Conservation (phyloP, 2,797 vertebrate genomes). For the Liparis tanakae region DNA sequence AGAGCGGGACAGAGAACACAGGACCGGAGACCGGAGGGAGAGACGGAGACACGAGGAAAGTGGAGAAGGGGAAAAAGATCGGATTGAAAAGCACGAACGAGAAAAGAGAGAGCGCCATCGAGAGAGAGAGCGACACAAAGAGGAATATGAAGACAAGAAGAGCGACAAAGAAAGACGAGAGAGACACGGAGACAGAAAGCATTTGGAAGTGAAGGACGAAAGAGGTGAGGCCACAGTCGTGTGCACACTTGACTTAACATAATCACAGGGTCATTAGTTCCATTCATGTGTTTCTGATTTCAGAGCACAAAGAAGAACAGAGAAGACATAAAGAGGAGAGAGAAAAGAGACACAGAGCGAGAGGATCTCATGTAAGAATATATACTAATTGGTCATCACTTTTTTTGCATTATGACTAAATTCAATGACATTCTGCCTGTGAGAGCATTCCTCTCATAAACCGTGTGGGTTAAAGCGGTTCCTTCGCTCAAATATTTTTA, state of each 20-base stretch:
- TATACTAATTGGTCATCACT: neutral
- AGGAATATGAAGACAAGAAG: slow-evolving; percentile 55
- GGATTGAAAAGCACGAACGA: slow-evolving; percentile 43
- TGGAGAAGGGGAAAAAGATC: slow-evolving; percentile 30
- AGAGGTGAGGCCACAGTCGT: slow-evolving; percentile 61
- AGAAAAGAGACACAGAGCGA: slow-evolving; percentile 76
- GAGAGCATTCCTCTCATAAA: neutral
- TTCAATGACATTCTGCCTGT: neutral
- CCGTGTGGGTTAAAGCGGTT: neutral
- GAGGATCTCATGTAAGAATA: slow-evolving; percentile 69
- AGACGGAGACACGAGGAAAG: slow-evolving; percentile 50
- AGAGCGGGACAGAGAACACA: slow-evolving; percentile 53
- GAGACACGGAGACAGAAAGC: slow-evolving; percentile 61
- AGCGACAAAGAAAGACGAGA: slow-evolving; percentile 69
- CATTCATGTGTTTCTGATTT: slow-evolving; percentile 43
- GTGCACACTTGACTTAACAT: neutral
- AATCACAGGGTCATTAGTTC: neutral
- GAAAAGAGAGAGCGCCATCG: slow-evolving; percentile 54
- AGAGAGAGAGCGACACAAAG: slow-evolving; percentile 58
- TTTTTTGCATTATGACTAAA: neutral
- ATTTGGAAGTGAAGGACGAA: slow-evolving; percentile 63
- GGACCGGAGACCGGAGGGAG: slow-evolving; percentile 34
- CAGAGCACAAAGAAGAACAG: slow-evolving; percentile 69
- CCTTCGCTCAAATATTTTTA: neutral
- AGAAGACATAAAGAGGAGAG: slow-evolving; percentile 73